phyloP scores from a whole-genome alignment of 1,140 invertebrate genomes.

The Cotesia typhae region DNA sequence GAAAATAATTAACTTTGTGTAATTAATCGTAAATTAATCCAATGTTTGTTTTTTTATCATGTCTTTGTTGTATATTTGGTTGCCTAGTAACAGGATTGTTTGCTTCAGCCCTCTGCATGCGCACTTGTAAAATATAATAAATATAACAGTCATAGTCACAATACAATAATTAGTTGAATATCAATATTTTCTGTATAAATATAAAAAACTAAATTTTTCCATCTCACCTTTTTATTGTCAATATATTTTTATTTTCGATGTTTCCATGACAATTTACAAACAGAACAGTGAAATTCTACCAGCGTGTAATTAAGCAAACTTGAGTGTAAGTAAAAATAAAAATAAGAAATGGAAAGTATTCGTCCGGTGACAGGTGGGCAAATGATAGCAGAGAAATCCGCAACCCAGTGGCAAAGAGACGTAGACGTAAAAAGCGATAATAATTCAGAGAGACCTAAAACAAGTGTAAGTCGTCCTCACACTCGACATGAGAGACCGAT shows the following conservation, averaged over 20 bases:
- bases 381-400: neutral
- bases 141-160: neutral
- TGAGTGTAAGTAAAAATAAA: neutral
- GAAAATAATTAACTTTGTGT: neutral
- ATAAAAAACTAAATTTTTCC: no score
- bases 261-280: no score
- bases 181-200: neutral
- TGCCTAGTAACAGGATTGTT: slow-evolving; percentile 3
- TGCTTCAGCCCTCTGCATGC: no score
- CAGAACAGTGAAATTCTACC: no score
- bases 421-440: neutral
- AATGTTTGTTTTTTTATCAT: neutral
- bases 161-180: neutral
- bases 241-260: no score
- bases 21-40: neutral
- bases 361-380: slow-evolving; percentile 15
- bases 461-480: slow-evolving; percentile 40
- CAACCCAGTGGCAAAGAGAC: neutral
- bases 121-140: no score
- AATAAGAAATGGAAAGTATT: slow-evolving; percentile 20
- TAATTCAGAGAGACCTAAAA: slow-evolving; percentile 37
- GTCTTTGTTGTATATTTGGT: neutral
- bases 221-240: no score
- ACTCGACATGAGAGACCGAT: slow-evolving; percentile 57
- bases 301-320: neutral